Percentiles rank a stretch among this genome's conserved stretches.
Conservation (phyloP, 2,888 invertebrate species). For the Rhaphigaster nebulosa region DNA sequence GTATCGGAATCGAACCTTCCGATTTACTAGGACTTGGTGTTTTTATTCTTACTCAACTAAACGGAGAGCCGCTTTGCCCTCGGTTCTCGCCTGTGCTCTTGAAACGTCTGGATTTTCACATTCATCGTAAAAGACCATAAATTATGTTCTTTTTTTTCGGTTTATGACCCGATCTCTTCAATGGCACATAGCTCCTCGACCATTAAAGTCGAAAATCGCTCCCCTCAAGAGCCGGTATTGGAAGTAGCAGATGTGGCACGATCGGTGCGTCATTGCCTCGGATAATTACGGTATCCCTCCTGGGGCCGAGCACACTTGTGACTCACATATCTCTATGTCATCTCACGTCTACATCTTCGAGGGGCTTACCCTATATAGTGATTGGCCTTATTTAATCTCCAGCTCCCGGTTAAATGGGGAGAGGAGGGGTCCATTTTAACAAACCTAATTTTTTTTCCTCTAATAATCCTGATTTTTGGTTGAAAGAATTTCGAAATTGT, state of each 20-base stretch:
- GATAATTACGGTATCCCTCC: conserved; percentile 41
- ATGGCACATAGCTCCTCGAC: neutral
- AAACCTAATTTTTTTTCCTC: neutral
- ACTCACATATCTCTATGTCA: conserved; percentile 24
- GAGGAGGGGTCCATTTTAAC: neutral
- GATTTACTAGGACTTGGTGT: neutral
- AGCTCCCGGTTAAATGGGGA: neutral
- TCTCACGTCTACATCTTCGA: conserved; percentile 20
- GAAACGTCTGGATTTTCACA: neutral
- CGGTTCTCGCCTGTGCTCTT: neutral
- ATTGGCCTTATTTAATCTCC: neutral
- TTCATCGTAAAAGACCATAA: neutral
- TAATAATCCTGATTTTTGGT: no score
- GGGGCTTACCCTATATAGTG: neutral
- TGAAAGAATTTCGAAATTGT: no score
- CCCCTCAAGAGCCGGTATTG: neutral
- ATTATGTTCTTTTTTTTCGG: neutral
- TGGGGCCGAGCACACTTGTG: conserved; percentile 6
- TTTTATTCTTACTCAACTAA: neutral
- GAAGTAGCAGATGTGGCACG: conserved; percentile 31
- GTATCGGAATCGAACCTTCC: neutral
- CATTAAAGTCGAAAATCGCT: neutral
- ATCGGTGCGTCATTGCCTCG: conserved; percentile 13
- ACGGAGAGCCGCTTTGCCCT: neutral
- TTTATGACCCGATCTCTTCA: neutral